Base-by-base conservation (phyloP, 1,140 invertebrate species). In the Drosophila rhopaloa region DNA sequence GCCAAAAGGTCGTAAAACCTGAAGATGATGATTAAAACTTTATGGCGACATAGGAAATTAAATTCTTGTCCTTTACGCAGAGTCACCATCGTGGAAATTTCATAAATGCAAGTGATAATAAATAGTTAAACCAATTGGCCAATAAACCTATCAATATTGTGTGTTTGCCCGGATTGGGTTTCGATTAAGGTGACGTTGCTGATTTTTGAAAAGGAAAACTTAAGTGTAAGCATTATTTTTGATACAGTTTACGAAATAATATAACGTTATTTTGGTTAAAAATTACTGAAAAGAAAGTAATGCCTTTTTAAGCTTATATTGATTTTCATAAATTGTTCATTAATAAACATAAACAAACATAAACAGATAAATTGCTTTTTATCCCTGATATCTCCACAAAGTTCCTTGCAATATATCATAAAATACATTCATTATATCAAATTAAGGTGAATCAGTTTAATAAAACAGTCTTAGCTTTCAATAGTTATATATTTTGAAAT, bases 1-100 rank as follows among this genome's bases (percentile, higher is more conserved):
- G 68, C 29, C 43, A 46, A 46, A 11, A 51, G 48, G 56, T 63
- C 82, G 68, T 86, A 74, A 81, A 81, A 57, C 11, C 24, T 24
- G 5, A 24, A 37, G 50, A 11, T 54, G 51, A 50, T 57, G 65
- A 70, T 57, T 70, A 58, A 71, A 71, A 27, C 27, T 50, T 71
- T 19, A 71, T 71, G 35, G 29, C 19, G 43, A 37, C 0, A 13
- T 10, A 35, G 16, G 40, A 41, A 70, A 70, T 48, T 68, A 16
- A 44, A 66, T 63, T 61, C 24, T 32, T 9, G 8, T 32, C 40
- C n/a, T 27, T 11, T 16, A 37, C 4, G 51, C 27, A 27, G 4
- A 19, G 14, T 43, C 50, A 61, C 27, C 60, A 13, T 27, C 10
- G 11, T n/a, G 16, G 35, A 38, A 67, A 41, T 35, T 67, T 41